These are phyloP conservation scores for Dasysyrphus tricinctus DNA, from an alignment of 2,888 invertebrate genomes.

Conservation along the genomic window DNA sequence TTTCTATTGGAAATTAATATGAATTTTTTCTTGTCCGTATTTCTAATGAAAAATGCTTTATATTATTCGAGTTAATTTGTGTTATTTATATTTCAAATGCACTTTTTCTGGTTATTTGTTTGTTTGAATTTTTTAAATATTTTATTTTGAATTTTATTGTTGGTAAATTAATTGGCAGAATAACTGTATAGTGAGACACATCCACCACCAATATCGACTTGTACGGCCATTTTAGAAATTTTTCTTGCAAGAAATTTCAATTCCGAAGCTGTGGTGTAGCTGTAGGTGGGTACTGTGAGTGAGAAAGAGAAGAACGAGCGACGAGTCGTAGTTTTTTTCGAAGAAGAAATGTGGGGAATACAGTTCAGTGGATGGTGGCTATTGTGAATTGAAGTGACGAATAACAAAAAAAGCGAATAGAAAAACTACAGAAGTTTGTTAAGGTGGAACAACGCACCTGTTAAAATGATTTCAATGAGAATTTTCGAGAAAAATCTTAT, in stretches of 20 bases:
- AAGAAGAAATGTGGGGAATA: conserved; percentile 10
- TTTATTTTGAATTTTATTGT: conserved; percentile 46
- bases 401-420: not conserved
- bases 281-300: conserved; percentile 9
- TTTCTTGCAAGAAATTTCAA: conserved; percentile 49
- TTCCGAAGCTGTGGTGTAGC: conserved; percentile 43
- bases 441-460: not conserved
- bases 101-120: not conserved
- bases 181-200: conserved; percentile 55
- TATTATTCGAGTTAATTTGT: not conserved
- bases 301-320: conserved; percentile 18
- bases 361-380: conserved; percentile 15
- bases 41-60: conserved; percentile 21
- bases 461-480: not conserved
- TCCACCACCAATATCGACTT: conserved; percentile 69
- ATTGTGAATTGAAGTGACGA: conserved; percentile 19
- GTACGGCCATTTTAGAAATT: conserved; percentile 71
- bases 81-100: conserved; percentile 5
- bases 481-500: not conserved
- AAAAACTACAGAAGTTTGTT: not conserved
- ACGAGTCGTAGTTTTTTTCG: not conserved
- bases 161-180: conserved; percentile 47
- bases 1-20: conserved; percentile 15
- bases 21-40: conserved; percentile 11
- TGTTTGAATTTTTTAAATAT: conserved; percentile 31